Conservation (phyloP, 2,797 vertebrate species). For the Fistularia commersonii region DNA sequence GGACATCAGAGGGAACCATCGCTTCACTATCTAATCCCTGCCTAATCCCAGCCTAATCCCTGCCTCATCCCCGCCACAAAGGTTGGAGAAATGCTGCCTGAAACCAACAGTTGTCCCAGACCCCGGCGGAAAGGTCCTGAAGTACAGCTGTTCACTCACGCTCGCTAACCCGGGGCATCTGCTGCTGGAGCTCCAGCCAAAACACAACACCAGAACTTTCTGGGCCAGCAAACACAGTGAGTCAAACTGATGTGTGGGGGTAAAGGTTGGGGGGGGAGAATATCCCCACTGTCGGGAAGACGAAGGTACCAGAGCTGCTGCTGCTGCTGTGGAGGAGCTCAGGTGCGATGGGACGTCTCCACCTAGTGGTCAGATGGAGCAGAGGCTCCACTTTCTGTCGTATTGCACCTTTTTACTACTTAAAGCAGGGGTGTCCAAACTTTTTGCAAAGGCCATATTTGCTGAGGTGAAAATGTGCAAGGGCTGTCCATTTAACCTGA, state of each 20-base stretch:
- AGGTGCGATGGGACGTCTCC: not conserved
- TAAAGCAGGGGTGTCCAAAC: too few species aligned
- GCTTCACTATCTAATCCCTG: too few species aligned
- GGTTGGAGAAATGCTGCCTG: constrained; percentile 40
- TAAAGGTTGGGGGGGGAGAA: too few species aligned
- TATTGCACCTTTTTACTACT: constrained; percentile 25
- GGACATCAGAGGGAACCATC: too few species aligned
- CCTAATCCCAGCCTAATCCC: not conserved
- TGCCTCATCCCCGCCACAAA: constrained; percentile 9
- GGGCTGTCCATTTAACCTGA: too few species aligned
- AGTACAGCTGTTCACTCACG: constrained; percentile 58
- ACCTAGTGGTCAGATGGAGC: not conserved
- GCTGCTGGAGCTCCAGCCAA: constrained; percentile 44
- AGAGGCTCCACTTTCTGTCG: constrained; percentile 43
- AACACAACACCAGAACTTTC: constrained; percentile 46
- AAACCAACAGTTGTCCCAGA: constrained; percentile 7
- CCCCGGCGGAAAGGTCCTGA: constrained; percentile 12
- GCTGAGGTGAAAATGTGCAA: too few species aligned
- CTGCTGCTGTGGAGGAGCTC: too few species aligned
- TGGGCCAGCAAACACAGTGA: constrained; percentile 44
- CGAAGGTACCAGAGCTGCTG: too few species aligned
- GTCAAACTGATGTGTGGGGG: constrained; percentile 18
- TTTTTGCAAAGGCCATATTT: too few species aligned
- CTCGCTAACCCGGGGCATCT: constrained; percentile 26
- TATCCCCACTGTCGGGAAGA: too few species aligned